Evolutionary conservation across 2,888 invertebrate species (phyloP), one percentile per base, ranked within the genome.

Genomic region (Drosophila kambysellisi): DNA sequence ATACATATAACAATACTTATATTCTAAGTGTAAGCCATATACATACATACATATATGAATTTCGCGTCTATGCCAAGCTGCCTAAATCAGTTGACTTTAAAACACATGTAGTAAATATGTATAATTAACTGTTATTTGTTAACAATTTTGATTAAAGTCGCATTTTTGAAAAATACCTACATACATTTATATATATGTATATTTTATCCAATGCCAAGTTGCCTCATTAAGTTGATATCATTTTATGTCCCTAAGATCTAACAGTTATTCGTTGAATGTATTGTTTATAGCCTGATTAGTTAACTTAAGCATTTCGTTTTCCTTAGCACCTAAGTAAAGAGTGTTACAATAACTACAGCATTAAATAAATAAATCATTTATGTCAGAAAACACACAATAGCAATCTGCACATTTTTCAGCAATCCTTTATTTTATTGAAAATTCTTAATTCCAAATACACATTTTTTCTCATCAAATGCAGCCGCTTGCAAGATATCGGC

Each of bases 301-400:
- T 61, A 39, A 32, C 0, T 50, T 46, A 59, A 64, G 60, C 29
- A 53, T 51, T 68, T 74, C n/a, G 29, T 79, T 80, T 68, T 59
- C 54, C 39, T 64, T 86, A 86, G 82, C 73, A 64, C 48, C 51
- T 89, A 88, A 85, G 82, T 69, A 71, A 78, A 74, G 74, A 75
- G 73, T 85, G 85, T 87, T 78, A 85, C 88, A 88, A 87, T 89
- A 89, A 79, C 81, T 87, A 85, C 65, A 82, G 41, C 71, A 81
- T 76, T 79, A 63, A 81, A 75, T 80, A 77, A 81, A 79, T 68
- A 61, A 72, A 76, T 61, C 57, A 76, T 64, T 67, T 67, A 79
- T 81, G 74, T 79, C 71, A 58, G 51, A 66, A 69, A 73, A 48
- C 25, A 5, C 25, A 32, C 25, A 33, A 52, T 32, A 17, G 20